Percentiles rank a stretch among this genome's conserved stretches.
These are phyloP conservation scores for Steatocranus sp. DNA, from an alignment of 2,797 vertebrate genomes.

Conservation along the genomic window DNA sequence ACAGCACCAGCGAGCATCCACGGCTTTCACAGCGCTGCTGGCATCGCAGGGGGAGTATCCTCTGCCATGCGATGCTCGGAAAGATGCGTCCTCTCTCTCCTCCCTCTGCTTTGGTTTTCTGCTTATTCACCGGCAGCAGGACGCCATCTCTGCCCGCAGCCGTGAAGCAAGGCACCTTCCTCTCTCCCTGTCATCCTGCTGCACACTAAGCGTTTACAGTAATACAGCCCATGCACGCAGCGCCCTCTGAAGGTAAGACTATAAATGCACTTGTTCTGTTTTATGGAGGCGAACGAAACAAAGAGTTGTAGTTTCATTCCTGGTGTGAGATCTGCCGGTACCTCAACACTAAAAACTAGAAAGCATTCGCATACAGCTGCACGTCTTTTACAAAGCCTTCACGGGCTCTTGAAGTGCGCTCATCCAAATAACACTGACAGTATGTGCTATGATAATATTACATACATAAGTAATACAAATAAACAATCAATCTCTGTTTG, in stretches of 20 bases:
- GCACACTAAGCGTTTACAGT: background rate
- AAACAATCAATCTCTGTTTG: background rate
- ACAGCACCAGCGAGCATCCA: background rate
- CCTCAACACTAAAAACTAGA: background rate
- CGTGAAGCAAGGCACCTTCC: slow-evolving; percentile 48
- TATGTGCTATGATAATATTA: background rate
- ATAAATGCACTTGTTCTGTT: background rate
- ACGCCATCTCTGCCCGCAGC: slow-evolving; percentile 71
- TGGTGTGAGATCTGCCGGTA: background rate
- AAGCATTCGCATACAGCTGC: background rate
- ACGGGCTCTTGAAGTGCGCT: background rate
- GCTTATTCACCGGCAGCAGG: slow-evolving; percentile 81
- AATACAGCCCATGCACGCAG: background rate
- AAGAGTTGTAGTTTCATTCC: background rate
- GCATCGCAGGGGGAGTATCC: background rate
- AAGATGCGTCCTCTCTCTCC: slow-evolving; percentile 28
- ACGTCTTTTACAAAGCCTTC: background rate
- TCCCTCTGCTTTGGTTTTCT: slow-evolving; percentile 59
- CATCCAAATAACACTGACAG: background rate
- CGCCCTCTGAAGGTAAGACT: slow-evolving; percentile 16
- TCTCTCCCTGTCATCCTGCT: slow-evolving; percentile 32
- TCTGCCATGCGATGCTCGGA: slow-evolving; percentile 7
- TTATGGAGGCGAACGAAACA: background rate
- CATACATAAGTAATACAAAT: background rate
- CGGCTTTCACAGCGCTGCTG: background rate